Evolutionary conservation across 2,113 vertebrate genomes (phyloP).

Genomic region (Tragelaphus buxtoni): DNA sequence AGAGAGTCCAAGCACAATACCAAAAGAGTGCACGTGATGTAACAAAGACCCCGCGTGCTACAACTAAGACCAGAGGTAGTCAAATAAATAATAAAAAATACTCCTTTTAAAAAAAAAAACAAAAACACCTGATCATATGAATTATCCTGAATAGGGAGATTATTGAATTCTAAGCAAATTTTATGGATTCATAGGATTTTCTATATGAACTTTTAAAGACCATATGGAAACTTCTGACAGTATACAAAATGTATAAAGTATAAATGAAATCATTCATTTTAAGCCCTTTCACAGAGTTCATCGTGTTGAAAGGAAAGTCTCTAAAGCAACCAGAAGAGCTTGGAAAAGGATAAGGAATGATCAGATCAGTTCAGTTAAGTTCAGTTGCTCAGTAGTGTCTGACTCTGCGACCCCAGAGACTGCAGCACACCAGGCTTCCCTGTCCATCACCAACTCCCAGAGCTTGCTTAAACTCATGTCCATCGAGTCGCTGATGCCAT

Average conservation of each 20-base stretch:
- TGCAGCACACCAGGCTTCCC: background rate
- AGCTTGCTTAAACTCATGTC: background rate
- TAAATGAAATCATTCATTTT: background rate
- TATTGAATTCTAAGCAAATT: background rate
- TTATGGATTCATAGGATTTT: background rate
- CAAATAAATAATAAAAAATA: background rate
- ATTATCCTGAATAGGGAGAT: background rate
- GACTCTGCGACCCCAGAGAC: background rate
- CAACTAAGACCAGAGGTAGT: background rate
- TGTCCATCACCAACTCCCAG: background rate
- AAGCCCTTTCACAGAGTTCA: background rate
- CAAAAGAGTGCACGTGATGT: rapidly evolving
- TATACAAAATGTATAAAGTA: background rate
- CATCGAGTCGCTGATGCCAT: background rate
- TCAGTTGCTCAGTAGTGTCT: background rate
- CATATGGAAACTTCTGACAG: background rate
- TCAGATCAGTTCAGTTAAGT: background rate
- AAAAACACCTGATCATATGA: background rate
- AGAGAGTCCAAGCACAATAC: background rate
- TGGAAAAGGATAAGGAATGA: background rate
- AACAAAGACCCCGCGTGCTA: background rate
- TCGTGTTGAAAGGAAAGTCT: background rate
- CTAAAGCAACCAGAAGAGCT: background rate
- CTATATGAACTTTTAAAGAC: background rate
- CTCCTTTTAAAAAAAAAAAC: background rate